Conservation (phyloP, 2,113 vertebrate genomes). For the Arvicanthis niloticus region DNA sequence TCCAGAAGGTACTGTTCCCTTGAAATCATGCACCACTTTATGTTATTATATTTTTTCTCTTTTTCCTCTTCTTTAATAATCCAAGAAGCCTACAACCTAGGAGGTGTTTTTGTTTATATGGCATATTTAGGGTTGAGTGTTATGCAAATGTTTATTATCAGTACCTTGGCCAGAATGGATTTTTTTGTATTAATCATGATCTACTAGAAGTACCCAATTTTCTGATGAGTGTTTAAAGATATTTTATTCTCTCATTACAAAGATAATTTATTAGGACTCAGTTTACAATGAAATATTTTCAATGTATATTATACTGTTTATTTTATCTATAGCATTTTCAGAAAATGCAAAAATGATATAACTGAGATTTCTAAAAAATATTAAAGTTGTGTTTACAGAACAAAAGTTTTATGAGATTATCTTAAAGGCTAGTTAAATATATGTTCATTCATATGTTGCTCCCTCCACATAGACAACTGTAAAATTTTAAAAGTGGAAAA, state of each 20-base stretch:
- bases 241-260: no score
- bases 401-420: constrained; percentile 84
- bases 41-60: background rate
- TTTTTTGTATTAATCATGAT: background rate
- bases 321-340: constrained; percentile 73
- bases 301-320: constrained; percentile 65
- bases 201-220: background rate
- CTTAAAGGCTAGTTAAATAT: constrained; percentile 86
- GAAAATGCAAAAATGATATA: constrained; percentile 67
- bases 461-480: constrained; percentile 76
- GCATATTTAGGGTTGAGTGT: background rate
- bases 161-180: no score
- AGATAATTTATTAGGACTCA: background rate
- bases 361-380: constrained; percentile 55
- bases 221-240: background rate
- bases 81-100: background rate
- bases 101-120: fast-evolving
- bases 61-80: background rate
- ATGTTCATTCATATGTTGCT: constrained; percentile 85
- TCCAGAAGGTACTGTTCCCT: background rate
- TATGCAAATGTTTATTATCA: background rate
- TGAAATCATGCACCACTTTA: background rate
- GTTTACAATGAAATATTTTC: background rate
- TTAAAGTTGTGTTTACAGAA: constrained; percentile 74
- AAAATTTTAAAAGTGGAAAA: constrained; percentile 66